These are phyloP conservation scores for Atherix ibis DNA, from an alignment of 2,888 invertebrate species.

Conservation along the genomic window DNA sequence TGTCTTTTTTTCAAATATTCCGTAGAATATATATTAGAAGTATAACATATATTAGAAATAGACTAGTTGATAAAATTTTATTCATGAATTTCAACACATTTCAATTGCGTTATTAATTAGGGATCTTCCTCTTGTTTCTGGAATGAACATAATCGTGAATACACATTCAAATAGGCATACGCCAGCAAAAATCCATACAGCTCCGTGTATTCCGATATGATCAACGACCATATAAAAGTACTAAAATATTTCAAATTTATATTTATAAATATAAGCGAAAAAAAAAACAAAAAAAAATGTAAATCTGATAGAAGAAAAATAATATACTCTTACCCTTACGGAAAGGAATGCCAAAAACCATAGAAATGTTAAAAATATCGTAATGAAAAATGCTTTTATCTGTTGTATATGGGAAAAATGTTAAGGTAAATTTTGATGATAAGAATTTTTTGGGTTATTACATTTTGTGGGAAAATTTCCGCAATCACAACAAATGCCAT, in stretches of 20 bases:
- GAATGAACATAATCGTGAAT: conserved; percentile 18
- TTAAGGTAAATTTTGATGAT: not conserved
- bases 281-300: conserved; percentile 1
- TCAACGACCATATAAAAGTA: conserved; percentile 16
- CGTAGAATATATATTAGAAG: too few species aligned
- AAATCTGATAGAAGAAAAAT: not conserved
- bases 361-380: conserved; percentile 7
- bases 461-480: conserved; percentile 23
- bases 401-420: conserved; percentile 5
- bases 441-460: conserved; percentile 12
- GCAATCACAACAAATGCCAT: conserved; percentile 20
- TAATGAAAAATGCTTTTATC: conserved; percentile 6
- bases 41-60: too few species aligned
- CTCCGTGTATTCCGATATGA: conserved; percentile 14
- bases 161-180: conserved; percentile 18
- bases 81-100: too few species aligned
- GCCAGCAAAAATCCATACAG: conserved; percentile 21
- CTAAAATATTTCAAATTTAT: too few species aligned
- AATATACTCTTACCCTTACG: conserved; percentile 9
- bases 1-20: too few species aligned
- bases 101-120: too few species aligned
- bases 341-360: conserved; percentile 10
- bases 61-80: too few species aligned
- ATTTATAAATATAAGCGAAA: conserved; percentile 5
- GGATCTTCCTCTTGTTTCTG: conserved; percentile 20